Percentiles rank a stretch among this genome's conserved stretches.
Conservation (phyloP, 2,888 invertebrate genomes). For the Cantharis lateralis region DNA sequence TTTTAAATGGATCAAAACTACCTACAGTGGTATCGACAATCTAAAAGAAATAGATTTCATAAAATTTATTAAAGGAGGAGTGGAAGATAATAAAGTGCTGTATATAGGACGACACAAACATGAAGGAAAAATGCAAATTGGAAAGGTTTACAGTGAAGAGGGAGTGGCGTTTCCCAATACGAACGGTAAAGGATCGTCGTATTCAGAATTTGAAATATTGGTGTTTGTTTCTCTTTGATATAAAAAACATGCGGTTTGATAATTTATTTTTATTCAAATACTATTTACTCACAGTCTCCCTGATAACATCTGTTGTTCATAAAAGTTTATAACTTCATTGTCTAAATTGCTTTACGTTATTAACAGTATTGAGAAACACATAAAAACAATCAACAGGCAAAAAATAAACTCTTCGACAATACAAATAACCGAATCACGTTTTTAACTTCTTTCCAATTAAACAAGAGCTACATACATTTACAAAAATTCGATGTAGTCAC, state of each 20-base stretch:
- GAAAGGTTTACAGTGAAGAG: background rate
- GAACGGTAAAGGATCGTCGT: background rate
- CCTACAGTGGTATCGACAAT: background rate
- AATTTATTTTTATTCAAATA: constrained; percentile 1
- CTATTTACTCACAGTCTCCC: constrained; percentile 20
- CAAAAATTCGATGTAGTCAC: constrained; percentile 8
- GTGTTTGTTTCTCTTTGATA: background rate
- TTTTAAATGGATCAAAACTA: background rate
- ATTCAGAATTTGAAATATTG: background rate
- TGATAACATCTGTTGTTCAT: constrained; percentile 22
- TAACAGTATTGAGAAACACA: constrained; percentile 8
- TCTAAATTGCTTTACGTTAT: constrained; percentile 22
- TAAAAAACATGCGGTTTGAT: background rate
- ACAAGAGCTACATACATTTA: constrained; percentile 11
- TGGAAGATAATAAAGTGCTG: background rate
- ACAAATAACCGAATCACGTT: constrained; percentile 1
- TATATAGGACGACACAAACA: background rate
- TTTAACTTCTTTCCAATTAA: background rate
- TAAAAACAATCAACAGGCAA: background rate
- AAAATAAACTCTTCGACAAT: background rate
- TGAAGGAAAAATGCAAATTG: background rate
- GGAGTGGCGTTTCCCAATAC: background rate
- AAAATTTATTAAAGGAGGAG: background rate
- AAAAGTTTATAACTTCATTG: constrained; percentile 19
- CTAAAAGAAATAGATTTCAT: background rate